A percentile compares a stretch with the other conserved stretches of the same genome.
These are phyloP conservation scores for Steinernema carpocapsae DNA, from an alignment of 2,888 invertebrate genomes.

Conservation along the genomic window DNA sequence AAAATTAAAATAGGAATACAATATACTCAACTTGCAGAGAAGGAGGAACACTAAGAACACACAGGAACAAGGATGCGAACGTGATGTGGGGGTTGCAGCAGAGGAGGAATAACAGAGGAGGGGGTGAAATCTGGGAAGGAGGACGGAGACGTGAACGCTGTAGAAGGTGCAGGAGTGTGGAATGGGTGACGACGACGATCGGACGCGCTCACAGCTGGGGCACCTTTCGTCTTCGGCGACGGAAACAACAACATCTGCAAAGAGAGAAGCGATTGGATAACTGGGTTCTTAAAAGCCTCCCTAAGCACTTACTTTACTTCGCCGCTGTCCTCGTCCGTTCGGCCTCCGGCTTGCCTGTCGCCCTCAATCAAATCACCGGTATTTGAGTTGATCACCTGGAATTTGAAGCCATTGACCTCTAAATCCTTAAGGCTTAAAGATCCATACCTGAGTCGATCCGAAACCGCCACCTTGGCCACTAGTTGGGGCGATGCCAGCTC, in stretches of 20 bases:
- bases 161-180: background rate
- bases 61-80: constrained; percentile 1
- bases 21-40: background rate
- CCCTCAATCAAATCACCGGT: constrained; percentile 65
- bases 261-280: background rate
- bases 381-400: constrained; percentile 66
- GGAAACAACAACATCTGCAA: constrained; percentile 67
- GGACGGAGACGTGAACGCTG: background rate
- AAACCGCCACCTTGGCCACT: constrained; percentile 52
- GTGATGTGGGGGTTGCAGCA: background rate
- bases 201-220: constrained; percentile 48
- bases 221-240: constrained; percentile 63
- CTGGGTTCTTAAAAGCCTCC: background rate
- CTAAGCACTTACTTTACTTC: constrained; percentile 56
- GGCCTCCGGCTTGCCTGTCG: constrained; percentile 45
- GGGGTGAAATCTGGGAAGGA: constrained; percentile 20
- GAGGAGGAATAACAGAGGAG: constrained; percentile 20
- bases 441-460: constrained; percentile 64
- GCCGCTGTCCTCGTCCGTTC: constrained; percentile 53
- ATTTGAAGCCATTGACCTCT: background rate
- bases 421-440: no score
- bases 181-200: background rate
- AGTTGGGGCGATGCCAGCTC: constrained; percentile 35
- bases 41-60: background rate
- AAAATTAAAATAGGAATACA: no score